A percentile compares a stretch with the other conserved stretches of the same genome.
These are phyloP conservation scores for Drosophila demipolita DNA, from an alignment of 2,888 invertebrate genomes.

Conservation along the genomic window DNA sequence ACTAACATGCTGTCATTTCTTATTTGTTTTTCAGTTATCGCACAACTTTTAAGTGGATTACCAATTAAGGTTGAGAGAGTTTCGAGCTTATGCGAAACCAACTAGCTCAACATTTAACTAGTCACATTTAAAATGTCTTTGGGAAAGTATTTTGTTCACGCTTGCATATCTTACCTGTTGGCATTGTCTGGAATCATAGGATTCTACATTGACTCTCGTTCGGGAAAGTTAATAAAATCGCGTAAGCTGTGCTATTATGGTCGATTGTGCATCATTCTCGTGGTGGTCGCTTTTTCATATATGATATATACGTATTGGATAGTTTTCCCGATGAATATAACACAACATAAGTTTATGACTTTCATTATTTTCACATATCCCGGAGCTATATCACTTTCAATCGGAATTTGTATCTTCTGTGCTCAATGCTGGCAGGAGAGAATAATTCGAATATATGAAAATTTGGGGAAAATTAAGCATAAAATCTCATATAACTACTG, in stretches of 20 bases:
- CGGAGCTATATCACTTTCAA: background rate
- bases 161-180: slow-evolving; percentile 12
- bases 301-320: no score
- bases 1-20: slow-evolving; percentile 2
- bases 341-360: background rate
- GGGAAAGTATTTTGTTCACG: slow-evolving; percentile 9
- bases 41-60: background rate
- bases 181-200: slow-evolving; percentile 5
- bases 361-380: background rate
- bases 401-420: background rate
- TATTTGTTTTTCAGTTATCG: background rate
- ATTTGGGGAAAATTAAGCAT: slow-evolving; percentile 1
- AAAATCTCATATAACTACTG: background rate
- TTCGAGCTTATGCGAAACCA: background rate
- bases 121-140: slow-evolving; percentile 3
- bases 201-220: slow-evolving; percentile 11
- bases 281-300: no score
- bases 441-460: slow-evolving; percentile 7
- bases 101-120: background rate
- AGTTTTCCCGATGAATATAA: background rate
- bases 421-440: slow-evolving; percentile 9
- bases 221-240: background rate
- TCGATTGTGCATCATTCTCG: background rate
- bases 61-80: background rate
- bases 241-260: slow-evolving; percentile 2